Percentiles rank a stretch among this genome's conserved stretches.
phyloP scores from a whole-genome alignment of 2,113 vertebrate species.

The Proteles cristata region DNA sequence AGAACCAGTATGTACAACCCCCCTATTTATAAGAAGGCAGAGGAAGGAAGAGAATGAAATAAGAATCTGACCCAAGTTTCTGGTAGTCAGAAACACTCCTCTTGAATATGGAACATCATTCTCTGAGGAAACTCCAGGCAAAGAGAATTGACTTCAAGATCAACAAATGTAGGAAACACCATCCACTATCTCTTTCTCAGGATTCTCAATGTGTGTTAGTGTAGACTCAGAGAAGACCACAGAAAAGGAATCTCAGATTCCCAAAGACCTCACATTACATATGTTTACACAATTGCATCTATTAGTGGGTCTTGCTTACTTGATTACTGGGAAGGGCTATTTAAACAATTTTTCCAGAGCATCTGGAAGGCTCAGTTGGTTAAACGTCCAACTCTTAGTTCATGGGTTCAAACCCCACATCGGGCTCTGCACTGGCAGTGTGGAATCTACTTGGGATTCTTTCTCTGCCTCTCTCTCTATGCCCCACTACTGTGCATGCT shows the following conservation, averaged over 20 bases:
- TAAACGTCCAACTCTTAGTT: no score
- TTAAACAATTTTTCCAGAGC: background rate
- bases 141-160: background rate
- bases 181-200: background rate
- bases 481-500: no score
- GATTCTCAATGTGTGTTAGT: background rate
- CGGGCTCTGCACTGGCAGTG: no score
- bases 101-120: background rate
- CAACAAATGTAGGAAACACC: background rate
- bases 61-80: background rate
- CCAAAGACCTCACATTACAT: background rate
- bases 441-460: no score
- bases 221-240: background rate
- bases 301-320: background rate
- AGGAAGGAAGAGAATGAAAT: background rate
- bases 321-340: background rate
- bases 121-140: background rate
- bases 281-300: background rate
- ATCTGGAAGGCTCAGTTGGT: no score
- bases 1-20: background rate
- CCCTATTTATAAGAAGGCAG: background rate
- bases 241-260: background rate
- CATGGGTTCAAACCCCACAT: no score
- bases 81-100: background rate
- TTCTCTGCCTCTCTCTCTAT: no score